These are phyloP conservation scores for Nemurella pictetii DNA, from an alignment of 2,888 invertebrate genomes.

Conservation along the genomic window DNA sequence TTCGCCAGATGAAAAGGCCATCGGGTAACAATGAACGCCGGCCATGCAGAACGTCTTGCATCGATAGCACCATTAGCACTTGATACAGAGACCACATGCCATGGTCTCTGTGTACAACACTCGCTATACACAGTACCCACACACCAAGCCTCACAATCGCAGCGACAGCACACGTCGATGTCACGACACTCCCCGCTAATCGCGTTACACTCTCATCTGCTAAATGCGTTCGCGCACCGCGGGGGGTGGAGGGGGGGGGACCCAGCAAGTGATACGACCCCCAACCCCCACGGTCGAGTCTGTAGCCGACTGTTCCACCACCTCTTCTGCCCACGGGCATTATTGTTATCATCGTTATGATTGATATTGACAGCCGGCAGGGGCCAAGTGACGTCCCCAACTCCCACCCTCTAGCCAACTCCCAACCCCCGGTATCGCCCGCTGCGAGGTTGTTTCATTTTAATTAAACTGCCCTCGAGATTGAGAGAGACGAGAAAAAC, in stretches of 20 bases:
- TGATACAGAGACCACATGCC: too few species aligned
- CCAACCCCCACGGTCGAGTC: not conserved
- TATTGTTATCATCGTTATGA: not conserved
- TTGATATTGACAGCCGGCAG: not conserved
- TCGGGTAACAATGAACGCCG: not conserved
- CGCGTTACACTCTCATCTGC: not conserved
- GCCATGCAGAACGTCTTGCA: not conserved
- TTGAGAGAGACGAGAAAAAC: not conserved
- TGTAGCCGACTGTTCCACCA: not conserved
- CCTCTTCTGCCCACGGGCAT: not conserved
- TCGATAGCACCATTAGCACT: not conserved
- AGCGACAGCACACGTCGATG: not conserved
- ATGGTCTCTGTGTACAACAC: too few species aligned
- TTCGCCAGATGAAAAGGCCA: not conserved
- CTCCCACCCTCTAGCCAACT: not conserved
- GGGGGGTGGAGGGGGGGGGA: not conserved
- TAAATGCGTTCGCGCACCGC: not conserved
- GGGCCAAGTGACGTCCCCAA: not conserved
- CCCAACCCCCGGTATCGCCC: too few species aligned
- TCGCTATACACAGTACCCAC: not conserved
- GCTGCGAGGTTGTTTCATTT: not conserved
- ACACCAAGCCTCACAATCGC: not conserved
- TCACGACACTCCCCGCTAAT: not conserved
- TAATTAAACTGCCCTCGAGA: not conserved
- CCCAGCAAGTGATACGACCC: not conserved